These are phyloP conservation scores for Anastrepha ludens DNA, from an alignment of 1,140 invertebrate genomes.

Conservation along the genomic window DNA sequence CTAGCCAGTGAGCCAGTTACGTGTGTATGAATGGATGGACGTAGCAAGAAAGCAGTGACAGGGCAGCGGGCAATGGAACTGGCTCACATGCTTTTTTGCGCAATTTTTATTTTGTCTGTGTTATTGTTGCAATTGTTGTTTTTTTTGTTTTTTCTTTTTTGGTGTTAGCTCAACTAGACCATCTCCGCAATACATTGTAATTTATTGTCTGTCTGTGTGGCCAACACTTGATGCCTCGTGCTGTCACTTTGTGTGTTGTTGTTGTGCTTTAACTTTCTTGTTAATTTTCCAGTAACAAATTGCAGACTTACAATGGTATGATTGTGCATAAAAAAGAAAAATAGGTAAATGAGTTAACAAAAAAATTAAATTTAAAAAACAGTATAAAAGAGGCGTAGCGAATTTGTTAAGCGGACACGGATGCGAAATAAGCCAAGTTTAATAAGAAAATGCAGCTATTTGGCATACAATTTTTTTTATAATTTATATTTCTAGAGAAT, in stretches of 20 bases:
- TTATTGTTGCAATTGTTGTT: constrained; percentile 3
- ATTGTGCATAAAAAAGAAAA: neutral
- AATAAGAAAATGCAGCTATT: neutral
- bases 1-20: neutral
- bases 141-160: neutral
- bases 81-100: constrained; percentile 6
- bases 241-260: constrained; percentile 22
- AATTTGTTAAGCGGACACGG: neutral
- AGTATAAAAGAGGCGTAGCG: neutral
- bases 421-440: neutral
- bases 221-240: constrained; percentile 27
- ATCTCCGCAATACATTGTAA: constrained; percentile 34
- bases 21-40: neutral
- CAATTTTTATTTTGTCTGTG: neutral
- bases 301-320: neutral
- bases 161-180: constrained; percentile 24
- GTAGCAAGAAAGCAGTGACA: constrained; percentile 17
- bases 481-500: no score
- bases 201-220: constrained; percentile 11
- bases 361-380: neutral
- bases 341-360: neutral
- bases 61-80: constrained; percentile 36
- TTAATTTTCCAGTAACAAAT: neutral
- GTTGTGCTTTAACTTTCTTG: neutral
- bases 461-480: no score